Evolutionary conservation across 2,797 vertebrate genomes (phyloP), one percentile per base, ranked within the genome.

Genomic region (Aselliscus stoliczkanus): DNA sequence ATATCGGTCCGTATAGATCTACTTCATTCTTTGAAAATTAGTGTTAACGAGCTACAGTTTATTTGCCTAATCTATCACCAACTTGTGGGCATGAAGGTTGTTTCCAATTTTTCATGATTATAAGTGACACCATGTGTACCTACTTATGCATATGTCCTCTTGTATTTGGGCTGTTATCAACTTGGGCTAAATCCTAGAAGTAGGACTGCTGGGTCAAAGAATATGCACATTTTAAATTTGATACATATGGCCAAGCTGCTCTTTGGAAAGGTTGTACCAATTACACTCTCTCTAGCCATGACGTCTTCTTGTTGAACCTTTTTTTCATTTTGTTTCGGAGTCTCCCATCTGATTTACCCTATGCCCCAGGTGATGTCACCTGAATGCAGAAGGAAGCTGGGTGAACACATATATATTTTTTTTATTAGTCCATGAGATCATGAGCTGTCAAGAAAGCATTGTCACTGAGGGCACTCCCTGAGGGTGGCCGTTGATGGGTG

Each of bases 1-100:
- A 1, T 42, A 60, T 90, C 27, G 29, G 47, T 93, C 85, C 11
- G 4, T 76, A 79, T 12, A 96, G 80, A 77, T 92, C 58, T 70
- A 69, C 42, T 75, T 86, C 65, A 67, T 80, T 95, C 77, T 88
- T 96, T 93, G 93, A 94, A 92, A 94, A 86, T 93, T 65, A 94
- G 85, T 97, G 93, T 93, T 93, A 93, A 97, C 47, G 73, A 97
- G 64, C 52, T 83, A 88, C 25, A 47, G 37, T 93, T 92, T 90
- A 90, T 95, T 94, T 91, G 76, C 81, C 52, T 54, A 62, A 50
- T 97, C 80, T 34, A 5, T 96, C 88, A 86, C 37, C 4, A 23
- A 52, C 52, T 84, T 62, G 79, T 75, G 82, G 90, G 56, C 13
- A 0, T 70, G 52, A 85, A 94, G 81, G 18, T 76, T 54, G 70